Percentiles rank a stretch among this genome's conserved stretches.
phyloP scores from a whole-genome alignment of 2,888 invertebrate species.

The Polyploca ridens region DNA sequence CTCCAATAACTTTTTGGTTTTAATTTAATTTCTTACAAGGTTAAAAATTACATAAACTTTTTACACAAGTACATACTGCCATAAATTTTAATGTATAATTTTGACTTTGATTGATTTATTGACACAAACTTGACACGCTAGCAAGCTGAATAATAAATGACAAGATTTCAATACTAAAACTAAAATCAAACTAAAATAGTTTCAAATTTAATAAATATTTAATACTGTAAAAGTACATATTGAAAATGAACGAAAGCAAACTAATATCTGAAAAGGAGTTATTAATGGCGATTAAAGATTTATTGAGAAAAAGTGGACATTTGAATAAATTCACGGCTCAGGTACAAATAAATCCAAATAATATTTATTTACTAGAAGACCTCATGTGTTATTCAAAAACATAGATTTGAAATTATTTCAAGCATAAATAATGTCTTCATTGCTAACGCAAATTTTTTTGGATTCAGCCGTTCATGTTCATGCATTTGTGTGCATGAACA shows the following conservation, averaged over 20 bases:
- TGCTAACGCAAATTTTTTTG: too few species aligned
- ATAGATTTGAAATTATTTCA: too few species aligned
- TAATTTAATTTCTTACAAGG: slow-evolving; percentile 28
- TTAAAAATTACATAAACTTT: background rate
- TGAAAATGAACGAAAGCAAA: slow-evolving; percentile 62
- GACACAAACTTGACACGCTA: background rate
- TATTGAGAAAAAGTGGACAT: slow-evolving; percentile 69
- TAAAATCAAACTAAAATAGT: too few species aligned
- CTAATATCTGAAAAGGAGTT: slow-evolving; percentile 69
- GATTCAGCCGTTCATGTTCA: too few species aligned
- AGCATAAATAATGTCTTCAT: too few species aligned
- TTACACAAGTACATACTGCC: background rate
- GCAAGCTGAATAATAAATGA: background rate
- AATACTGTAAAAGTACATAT: slow-evolving; percentile 11
- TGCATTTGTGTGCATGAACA: too few species aligned
- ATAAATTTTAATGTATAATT: background rate
- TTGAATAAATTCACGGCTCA: slow-evolving; percentile 75
- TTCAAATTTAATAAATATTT: background rate
- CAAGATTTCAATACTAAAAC: background rate
- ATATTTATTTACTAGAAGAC: background rate
- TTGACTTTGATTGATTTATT: background rate
- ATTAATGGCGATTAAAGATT: slow-evolving; percentile 67
- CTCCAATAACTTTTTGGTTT: slow-evolving; percentile 35
- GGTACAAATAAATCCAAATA: slow-evolving; percentile 45
- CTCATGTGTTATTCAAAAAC: background rate